phyloP scores from a whole-genome alignment of 2,797 vertebrate species.

The Emys orbicularis region DNA sequence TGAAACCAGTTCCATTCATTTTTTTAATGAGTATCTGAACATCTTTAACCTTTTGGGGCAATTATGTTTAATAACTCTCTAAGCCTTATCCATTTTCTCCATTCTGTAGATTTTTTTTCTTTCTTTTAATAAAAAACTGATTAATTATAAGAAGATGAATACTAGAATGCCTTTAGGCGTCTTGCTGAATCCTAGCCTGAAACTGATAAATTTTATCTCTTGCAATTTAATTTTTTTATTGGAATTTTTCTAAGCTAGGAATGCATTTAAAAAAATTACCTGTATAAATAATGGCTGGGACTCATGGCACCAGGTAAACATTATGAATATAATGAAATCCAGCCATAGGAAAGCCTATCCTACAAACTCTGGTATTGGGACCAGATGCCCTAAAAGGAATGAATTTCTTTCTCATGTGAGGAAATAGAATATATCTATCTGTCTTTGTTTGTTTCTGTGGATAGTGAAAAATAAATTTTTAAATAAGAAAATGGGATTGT shows the following conservation, averaged over 20 bases:
- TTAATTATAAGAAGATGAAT: slow-evolving; percentile 69
- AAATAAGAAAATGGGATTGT: neutral
- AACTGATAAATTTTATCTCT: slow-evolving; percentile 57
- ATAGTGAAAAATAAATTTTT: neutral
- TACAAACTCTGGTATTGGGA: neutral
- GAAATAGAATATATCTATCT: neutral
- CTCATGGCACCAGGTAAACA: neutral
- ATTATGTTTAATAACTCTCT: slow-evolving; percentile 33
- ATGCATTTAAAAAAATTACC: slow-evolving; percentile 28
- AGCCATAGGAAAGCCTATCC: neutral
- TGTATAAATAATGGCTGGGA: neutral
- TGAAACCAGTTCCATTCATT: slow-evolving; percentile 32
- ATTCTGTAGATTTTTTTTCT: slow-evolving; percentile 43
- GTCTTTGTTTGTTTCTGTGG: neutral
- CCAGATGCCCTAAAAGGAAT: neutral
- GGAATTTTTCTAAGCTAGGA: neutral
- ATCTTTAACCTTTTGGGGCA: slow-evolving; percentile 48
- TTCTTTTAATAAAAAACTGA: slow-evolving; percentile 37
- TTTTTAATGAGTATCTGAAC: slow-evolving; percentile 60
- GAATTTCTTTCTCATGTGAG: neutral
- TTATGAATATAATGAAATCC: neutral
- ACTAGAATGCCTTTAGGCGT: slow-evolving; percentile 38
- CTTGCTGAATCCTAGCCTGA: slow-evolving; percentile 29
- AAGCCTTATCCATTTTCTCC: slow-evolving; percentile 41
- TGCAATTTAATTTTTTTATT: slow-evolving; percentile 41